Evolutionary conservation across 2,113 vertebrate species (phyloP), one percentile per base, ranked within the genome.

Genomic region (Coreoperca whiteheadi): DNA sequence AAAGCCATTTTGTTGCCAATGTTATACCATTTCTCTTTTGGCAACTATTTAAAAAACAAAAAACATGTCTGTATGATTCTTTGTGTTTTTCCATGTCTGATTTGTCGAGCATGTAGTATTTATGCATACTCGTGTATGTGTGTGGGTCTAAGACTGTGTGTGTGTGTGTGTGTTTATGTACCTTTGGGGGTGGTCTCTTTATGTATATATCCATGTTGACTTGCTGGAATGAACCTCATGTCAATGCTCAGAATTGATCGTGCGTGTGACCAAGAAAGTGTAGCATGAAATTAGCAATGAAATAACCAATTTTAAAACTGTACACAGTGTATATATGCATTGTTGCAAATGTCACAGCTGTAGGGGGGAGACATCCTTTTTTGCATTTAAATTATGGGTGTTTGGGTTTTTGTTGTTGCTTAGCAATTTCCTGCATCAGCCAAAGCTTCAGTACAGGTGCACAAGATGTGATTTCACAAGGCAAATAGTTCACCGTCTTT

Each of bases 41-140:
- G 85, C 87, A 88, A 73, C 63, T 60, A 68, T 77, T 87, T 79
- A 77, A 85, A 84, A n/a, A n/a, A n/a, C n/a, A n/a, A n/a, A n/a
- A n/a, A 74, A 48, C 59, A 50, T 54, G 61, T 30, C 25, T 57
- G 32, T 50, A 63, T 77, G 59, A 68, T 74, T 79, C 56, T 71
- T 64, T 74, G 67, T 77, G 72, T 66, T 39, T 82, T 37, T 69
- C 8, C 41, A 20, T 75, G 60, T 66, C 50, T 67, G 56, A 51
- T 59, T 43, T 48, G 21, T 71, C 41, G 16, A 76, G 61, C 11
- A 41, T 3, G 2, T 34, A 2, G 25, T 51, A 43, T 74, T 67
- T 51, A 30, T 25, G 69, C 51, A 66, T 61, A 57, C 28, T 77
- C 6, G 10, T 4, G 39, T 70, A 28, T 9, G n/a, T 83, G 48